Base-by-base conservation (phyloP, 2,797 vertebrate genomes). In the Protosalanx chinensis region DNA sequence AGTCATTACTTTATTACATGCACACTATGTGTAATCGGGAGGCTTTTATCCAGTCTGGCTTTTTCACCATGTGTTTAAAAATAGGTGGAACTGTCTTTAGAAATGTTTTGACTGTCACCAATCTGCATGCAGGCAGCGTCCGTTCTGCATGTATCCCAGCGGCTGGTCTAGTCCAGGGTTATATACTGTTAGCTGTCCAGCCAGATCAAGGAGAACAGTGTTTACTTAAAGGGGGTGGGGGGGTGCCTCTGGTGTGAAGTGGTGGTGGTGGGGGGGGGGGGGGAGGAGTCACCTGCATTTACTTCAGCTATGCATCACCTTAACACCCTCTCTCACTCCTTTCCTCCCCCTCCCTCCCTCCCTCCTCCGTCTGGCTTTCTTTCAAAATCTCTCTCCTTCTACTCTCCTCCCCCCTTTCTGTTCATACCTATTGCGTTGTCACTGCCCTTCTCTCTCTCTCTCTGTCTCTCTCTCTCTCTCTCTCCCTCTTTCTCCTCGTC, bases 231-330 rank as follows among this genome's bases (percentile, higher is more conserved):
- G 67, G 66, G 72, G 67, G 70, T 60, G 60, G 27, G 6, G 71
- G 67, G 16, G 37, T 75, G 23, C 75, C 77, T 41, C 86, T 82
- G 78, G 82, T 76, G 85, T 81, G 77, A 81, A 78, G 80, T 10
- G 37, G 37, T 41, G 37, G 37, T n/a, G n/a, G n/a, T n/a, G n/a
- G n/a, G n/a, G n/a, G n/a, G n/a, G n/a, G n/a, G n/a, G n/a, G 10
- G 37, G 10, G 78, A 33, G 68, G 72, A 81, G 82, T 82, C 84
- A 79, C 72, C 73, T 77, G 71, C 61, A 70, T 78, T 85, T 87
- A 79, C 72, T 72, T 73, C 78, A 68, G 77, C 79, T 79, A 85
- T 84, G 83, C 77, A 82, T 87, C 83, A 79, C 82, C 80, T 76
- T 80, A 80, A 73, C 81, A 78, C 77, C 64, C 72, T 73, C 37